phyloP scores from a whole-genome alignment of 1,140 invertebrate species.

The Micrasema minimum region DNA sequence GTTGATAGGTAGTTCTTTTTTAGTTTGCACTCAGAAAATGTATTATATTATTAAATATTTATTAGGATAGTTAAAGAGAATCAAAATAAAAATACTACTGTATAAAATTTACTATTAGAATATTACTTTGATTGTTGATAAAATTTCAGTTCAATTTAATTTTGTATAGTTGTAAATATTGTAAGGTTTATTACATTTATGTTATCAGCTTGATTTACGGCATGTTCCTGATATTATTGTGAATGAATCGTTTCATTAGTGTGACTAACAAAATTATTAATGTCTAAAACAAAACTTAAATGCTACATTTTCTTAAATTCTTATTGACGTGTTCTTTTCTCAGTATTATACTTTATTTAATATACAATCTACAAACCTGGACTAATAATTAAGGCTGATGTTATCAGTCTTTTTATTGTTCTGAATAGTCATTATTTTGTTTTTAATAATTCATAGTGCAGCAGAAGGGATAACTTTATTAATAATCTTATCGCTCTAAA shows the following conservation, averaged over 20 bases:
- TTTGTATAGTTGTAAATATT: constrained; percentile 14
- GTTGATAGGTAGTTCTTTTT: neutral
- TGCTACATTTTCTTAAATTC: no score
- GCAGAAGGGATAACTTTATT: neutral
- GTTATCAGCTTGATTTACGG: neutral
- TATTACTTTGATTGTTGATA: constrained; percentile 7
- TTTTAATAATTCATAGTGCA: neutral
- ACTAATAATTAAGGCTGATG: no score
- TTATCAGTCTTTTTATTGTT: no score
- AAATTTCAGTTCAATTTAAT: neutral
- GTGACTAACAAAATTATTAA: neutral
- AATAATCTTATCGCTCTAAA: neutral
- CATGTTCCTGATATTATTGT: neutral
- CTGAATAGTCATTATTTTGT: neutral
- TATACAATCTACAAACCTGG: neutral
- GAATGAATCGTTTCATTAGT: neutral
- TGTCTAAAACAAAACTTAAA: no score
- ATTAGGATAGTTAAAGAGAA: constrained; percentile 2
- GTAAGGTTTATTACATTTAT: neutral
- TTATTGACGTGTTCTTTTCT: no score
- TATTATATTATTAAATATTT: neutral
- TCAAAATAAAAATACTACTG: neutral
- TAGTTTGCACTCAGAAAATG: neutral
- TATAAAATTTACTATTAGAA: constrained; percentile 9
- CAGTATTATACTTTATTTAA: no score